Conservation (phyloP, 2,888 invertebrate species). For the Subacronicta megacephala region DNA sequence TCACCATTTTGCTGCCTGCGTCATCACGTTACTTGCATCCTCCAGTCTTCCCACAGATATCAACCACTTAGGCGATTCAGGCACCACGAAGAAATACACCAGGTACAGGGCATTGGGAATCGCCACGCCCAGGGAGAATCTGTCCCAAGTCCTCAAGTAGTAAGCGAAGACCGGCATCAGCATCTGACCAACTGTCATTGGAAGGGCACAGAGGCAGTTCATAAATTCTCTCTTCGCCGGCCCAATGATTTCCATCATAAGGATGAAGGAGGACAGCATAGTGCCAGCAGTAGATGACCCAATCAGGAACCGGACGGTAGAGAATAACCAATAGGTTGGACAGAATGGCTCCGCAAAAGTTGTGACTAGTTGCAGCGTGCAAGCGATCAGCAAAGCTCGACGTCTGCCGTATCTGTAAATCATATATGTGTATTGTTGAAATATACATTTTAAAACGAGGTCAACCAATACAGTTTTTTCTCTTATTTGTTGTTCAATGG, state of each 20-base stretch:
- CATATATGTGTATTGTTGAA: background rate
- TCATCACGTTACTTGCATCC: conserved; percentile 89
- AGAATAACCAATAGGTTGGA: conserved; percentile 88
- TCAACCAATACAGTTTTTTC: too few species aligned
- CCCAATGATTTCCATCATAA: conserved; percentile 90
- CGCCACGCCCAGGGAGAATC: conserved; percentile 90
- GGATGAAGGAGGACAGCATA: conserved; percentile 92
- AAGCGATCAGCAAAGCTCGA: conserved; percentile 89
- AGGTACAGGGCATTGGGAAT: conserved; percentile 88
- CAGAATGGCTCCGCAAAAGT: conserved; percentile 91
- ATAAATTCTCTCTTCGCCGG: conserved; percentile 80
- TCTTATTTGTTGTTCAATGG: too few species aligned
- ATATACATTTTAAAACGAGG: too few species aligned
- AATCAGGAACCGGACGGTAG: conserved; percentile 90
- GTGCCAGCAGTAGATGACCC: conserved; percentile 93
- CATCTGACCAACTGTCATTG: conserved; percentile 90
- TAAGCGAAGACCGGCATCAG: conserved; percentile 90
- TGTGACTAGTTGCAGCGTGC: conserved; percentile 91
- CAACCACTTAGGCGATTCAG: conserved; percentile 94
- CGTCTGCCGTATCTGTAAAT: conserved; percentile 92
- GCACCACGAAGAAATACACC: conserved; percentile 91
- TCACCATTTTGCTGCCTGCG: conserved; percentile 88
- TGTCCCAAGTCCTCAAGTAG: conserved; percentile 90
- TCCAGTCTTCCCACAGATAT: conserved; percentile 91
- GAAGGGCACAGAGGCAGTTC: conserved; percentile 89